Base-by-base conservation (phyloP, 2,888 invertebrate species). In the Caenorhabditis sp. region DNA sequence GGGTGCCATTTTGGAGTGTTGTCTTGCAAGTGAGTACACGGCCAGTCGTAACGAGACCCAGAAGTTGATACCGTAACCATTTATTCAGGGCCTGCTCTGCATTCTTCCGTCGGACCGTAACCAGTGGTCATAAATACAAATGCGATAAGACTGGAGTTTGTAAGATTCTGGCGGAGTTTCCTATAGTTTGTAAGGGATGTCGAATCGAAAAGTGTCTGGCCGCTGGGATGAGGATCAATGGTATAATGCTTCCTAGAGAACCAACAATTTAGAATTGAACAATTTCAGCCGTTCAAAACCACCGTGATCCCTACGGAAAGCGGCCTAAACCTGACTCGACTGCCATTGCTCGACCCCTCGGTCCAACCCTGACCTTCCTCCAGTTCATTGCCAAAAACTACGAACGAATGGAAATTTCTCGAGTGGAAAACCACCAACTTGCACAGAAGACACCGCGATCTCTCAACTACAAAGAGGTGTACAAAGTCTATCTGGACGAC, bases 141-240 rank as follows among this genome's bases (percentile, higher is more conserved):
- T 90, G 90, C 62, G 58, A 87, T 9, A 83, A 82, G 28, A 76
- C 58, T 15, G 83, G 85, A 50, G 51, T 68, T 5, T 89, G 89
- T 56, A 18, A 9, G 56, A 40, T 62, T 13, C 13, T 65, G 82
- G 70, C 80, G 85, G 88, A 83, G 26, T 67, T 83, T 50, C 70
- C 89, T 18, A 89, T 88, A 53, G 89, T 89, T 86, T 89, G 89
- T 53, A 77, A 89, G 35, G 74, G 86, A 1, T 89, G 89, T 81
- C 83, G 89, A 9, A 89, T 85, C 68, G 28, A 62, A 5, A 88
- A 86, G 58, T 89, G 89, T 62, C 67, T 83, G 18, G 50, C 35
- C 1, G 72, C 87, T 0, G 89, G 89, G 18, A 89, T 89, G 89
- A 84, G 82, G 22, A 85, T 83, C 68, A 77, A 80, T 18, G 88